A percentile compares a stretch with the other conserved stretches of the same genome.
These are phyloP conservation scores for Phyllotreta striolata DNA, from an alignment of 2,888 invertebrate species.

Conservation along the genomic window DNA sequence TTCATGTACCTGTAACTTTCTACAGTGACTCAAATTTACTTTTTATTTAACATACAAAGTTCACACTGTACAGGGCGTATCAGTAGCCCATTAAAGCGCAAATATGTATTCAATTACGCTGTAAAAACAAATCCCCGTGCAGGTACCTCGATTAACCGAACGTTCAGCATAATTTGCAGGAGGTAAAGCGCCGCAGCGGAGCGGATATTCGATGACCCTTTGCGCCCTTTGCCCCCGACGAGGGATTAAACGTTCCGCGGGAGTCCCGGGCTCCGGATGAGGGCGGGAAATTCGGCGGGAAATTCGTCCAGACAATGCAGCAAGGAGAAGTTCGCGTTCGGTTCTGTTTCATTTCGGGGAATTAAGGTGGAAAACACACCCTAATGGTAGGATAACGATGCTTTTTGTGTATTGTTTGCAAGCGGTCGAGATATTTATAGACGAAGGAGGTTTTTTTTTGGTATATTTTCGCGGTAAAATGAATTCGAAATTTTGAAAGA, in stretches of 20 bases:
- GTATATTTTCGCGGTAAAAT: no score
- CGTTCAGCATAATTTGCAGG: slow-evolving; percentile 27
- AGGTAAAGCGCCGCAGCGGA: slow-evolving; percentile 22
- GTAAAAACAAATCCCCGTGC: slow-evolving; percentile 20
- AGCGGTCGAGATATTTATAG: no score
- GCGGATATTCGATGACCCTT: slow-evolving; percentile 10
- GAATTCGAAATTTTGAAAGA: no score
- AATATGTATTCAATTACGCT: slow-evolving; percentile 16
- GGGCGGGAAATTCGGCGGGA: slow-evolving; percentile 12
- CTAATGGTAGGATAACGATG: no score
- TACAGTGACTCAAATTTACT: no score
- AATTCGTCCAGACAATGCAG: slow-evolving; percentile 16
- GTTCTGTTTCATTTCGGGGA: slow-evolving; percentile 2
- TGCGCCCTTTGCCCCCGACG: slow-evolving; percentile 10
- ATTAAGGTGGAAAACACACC: neutral
- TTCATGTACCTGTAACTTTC: no score
- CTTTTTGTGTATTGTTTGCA: no score
- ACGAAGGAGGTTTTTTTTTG: no score
- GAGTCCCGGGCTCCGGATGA: slow-evolving; percentile 3
- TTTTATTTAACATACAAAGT: no score
- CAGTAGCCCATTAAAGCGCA: neutral
- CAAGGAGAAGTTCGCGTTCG: neutral
- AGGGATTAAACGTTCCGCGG: slow-evolving; percentile 22
- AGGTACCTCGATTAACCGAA: slow-evolving; percentile 11
- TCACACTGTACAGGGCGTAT: no score